Evolutionary conservation across 1,140 invertebrate genomes (phyloP), one percentile per base, ranked within the genome.

Genomic region (Mamestra configurata): DNA sequence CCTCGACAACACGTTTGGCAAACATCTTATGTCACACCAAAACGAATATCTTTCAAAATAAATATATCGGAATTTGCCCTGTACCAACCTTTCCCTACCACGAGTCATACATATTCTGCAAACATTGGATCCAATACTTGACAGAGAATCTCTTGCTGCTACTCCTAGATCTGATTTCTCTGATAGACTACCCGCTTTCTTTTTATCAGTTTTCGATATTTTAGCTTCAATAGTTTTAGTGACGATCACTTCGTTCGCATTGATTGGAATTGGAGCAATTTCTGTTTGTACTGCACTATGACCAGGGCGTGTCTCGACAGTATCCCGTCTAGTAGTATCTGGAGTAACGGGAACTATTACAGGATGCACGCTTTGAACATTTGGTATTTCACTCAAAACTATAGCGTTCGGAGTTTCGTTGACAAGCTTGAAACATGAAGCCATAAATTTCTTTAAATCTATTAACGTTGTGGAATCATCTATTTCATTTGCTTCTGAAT

Each of bases 21-120:
- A 71, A 70, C 11, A 6, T 20, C 7, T 35, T 35, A 31, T n/a
- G 66, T 27, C n/a, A 59, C 27, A 24, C 27, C 27, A 35, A 35
- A 31, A 49, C 18, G 4, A 18, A 15, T 66, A 40, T 10, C n/a
- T 40, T 7, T 6, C 4, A 66, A 1, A 51, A 71, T 51, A 71
- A 71, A 51, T 35, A 43, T 43, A 43, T 43, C 40, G 0, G 55
- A 57, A 61, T 53, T 40, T 53, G 35, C 4, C 10, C 15, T 59
- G n/a, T 18, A 49, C 84, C 72, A 64, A 93, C 93, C 92, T 93
- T 84, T 94, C 93, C 15, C 88, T 86, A 82, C 93, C 93, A 76
- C 90, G 88, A n/a, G 93, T 94, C 93, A 94, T 94, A 84, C 93
- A 94, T 84, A 94, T 94, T 78, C 93, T 86, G 82, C 93, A 94